phyloP scores from a whole-genome alignment of 2,797 vertebrate species.

The Synaphobranchus kaupii region DNA sequence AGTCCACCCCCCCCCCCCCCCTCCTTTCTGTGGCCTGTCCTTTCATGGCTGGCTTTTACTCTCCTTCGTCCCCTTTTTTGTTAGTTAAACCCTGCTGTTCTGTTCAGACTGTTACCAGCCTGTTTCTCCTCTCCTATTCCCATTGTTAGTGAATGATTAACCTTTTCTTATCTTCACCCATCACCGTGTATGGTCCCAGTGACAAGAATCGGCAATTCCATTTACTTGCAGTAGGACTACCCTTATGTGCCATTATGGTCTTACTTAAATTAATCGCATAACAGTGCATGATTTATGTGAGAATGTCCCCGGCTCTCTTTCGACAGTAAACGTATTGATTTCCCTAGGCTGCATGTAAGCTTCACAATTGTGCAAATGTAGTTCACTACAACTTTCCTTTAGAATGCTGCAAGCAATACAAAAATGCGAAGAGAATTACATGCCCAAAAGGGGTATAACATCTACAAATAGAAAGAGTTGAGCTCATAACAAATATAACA shows the following conservation, averaged over 20 bases:
- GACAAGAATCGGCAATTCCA: background rate
- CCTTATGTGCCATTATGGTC: background rate
- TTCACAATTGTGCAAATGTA: background rate
- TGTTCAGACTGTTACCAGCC: background rate
- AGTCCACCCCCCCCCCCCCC: background rate
- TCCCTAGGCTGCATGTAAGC: background rate
- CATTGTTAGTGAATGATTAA: background rate
- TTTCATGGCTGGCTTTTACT: background rate
- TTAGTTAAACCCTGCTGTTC: background rate
- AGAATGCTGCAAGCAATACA: background rate
- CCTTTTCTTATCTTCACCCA: conserved; percentile 10
- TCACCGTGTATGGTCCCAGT: background rate
- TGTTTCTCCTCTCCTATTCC: background rate
- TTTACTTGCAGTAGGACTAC: background rate
- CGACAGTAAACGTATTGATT: background rate
- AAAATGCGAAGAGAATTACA: background rate
- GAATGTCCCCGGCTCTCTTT: background rate
- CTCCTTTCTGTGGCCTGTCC: background rate
- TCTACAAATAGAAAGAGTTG: background rate
- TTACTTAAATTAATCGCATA: background rate
- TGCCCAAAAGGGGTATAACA: background rate
- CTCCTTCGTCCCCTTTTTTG: background rate
- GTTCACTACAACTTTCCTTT: background rate
- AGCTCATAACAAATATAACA: background rate
- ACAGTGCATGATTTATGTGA: background rate